These are phyloP conservation scores for Actinemys pallida DNA, from an alignment of 2,113 vertebrate genomes.

Conservation along the genomic window DNA sequence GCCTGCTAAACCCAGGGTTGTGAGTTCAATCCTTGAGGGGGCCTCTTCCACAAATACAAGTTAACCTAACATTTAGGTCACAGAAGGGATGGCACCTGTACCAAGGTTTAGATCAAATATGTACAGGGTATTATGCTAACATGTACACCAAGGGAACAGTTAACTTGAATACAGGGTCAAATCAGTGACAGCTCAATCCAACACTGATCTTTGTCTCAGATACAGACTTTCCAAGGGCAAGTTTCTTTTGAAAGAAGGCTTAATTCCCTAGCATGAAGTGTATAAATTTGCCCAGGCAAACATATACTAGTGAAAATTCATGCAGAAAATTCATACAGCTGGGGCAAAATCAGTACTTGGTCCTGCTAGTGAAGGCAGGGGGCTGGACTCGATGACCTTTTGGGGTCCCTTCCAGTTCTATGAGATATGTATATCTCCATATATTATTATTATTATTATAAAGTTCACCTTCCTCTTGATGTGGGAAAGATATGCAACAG, in stretches of 20 bases:
- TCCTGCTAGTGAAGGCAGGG: too few species aligned
- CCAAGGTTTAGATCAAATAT: constrained; percentile 31
- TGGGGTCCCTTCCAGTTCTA: too few species aligned
- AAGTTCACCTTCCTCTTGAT: too few species aligned
- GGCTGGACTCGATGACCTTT: too few species aligned
- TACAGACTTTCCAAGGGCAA: constrained; percentile 79
- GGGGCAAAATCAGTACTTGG: too few species aligned
- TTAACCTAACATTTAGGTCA: not conserved
- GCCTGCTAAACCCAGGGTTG: too few species aligned
- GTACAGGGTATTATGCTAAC: constrained; percentile 75
- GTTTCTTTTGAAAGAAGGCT: constrained; percentile 78
- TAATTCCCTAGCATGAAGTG: constrained; percentile 84
- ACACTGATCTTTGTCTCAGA: constrained; percentile 50
- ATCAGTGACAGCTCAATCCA: constrained; percentile 73
- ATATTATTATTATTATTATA: too few species aligned
- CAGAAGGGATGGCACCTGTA: not conserved
- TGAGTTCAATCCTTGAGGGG: too few species aligned
- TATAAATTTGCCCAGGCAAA: constrained; percentile 76
- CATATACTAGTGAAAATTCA: constrained; percentile 52
- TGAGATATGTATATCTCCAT: too few species aligned
- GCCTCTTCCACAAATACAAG: not conserved
- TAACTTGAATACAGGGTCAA: constrained; percentile 68
- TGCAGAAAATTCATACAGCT: constrained; percentile 50
- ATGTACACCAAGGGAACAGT: constrained; percentile 56
- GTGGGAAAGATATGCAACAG: too few species aligned